Percentiles rank a stretch among this genome's conserved stretches.
Evolutionary conservation across 2,888 invertebrate genomes (phyloP).

Genomic region (Pardosa pseudoannulata): DNA sequence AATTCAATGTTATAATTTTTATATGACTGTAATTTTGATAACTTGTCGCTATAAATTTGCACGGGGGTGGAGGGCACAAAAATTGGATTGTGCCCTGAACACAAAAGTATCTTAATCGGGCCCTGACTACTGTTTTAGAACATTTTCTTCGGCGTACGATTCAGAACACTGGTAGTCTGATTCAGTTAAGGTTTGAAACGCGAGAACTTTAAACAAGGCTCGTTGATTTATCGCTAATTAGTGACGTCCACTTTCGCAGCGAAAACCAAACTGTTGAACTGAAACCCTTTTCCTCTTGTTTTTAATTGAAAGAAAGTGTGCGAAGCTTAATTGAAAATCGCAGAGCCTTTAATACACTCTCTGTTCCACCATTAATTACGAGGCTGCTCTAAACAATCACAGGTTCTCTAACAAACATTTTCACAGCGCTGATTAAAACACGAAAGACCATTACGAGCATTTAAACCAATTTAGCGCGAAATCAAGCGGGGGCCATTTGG

Average conservation of each 20-base stretch:
- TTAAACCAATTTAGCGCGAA: slow-evolving; percentile 5
- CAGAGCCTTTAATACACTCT: background rate
- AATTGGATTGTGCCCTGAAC: no score
- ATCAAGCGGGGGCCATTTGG: background rate
- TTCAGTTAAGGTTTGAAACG: no score
- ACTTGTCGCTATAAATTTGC: no score
- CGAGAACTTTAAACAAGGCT: no score
- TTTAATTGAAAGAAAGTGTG: background rate
- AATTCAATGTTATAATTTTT: no score
- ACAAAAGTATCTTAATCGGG: no score
- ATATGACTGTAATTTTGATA: no score
- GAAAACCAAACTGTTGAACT: background rate
- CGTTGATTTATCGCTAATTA: background rate
- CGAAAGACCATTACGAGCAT: slow-evolving; percentile 4
- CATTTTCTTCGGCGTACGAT: no score
- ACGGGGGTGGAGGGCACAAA: no score
- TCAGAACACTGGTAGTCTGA: no score
- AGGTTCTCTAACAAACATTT: background rate
- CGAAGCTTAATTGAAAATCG: background rate
- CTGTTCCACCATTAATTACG: background rate
- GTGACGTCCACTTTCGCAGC: background rate
- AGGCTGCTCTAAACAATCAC: background rate
- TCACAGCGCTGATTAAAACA: background rate
- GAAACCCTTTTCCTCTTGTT: background rate
- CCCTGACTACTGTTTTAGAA: no score